Base-by-base conservation (phyloP, 2,113 vertebrate species). In the Pomatostomus ruficeps region DNA sequence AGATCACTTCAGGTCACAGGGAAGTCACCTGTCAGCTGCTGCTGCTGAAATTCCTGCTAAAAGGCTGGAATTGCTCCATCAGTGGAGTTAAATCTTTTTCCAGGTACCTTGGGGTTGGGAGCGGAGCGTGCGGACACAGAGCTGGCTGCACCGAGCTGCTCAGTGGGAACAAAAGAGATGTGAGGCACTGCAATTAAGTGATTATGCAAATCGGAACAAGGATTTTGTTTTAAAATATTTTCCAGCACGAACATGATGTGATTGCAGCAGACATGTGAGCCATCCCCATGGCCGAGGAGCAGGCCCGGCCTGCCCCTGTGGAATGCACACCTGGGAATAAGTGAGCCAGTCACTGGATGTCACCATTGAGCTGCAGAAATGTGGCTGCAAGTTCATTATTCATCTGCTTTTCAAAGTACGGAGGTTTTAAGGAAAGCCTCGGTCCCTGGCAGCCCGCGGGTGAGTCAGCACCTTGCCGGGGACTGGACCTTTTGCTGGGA, bases 311-410 rank as follows among this genome's bases (percentile, higher is more conserved):
- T 65, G 74, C 80, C 88, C 91, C 94, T 65, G 0, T 5, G 91
- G 92, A 95, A 68, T 3, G 26, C 83, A 85, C 97, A 96, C 94
- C 75, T 95, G 97, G 98, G 97, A 98, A 96, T 97, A 91, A 96
- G 91, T 8, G 74, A 96, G 94, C 87, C 88, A 96, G 98, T 96
- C 98, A 98, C 98, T 98, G 97, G 98, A 97, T 98, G 98, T 98
- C 98, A 98, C 97, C 98, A 97, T 98, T 98, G 98, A 98, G 98
- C 98, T 97, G 94, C 65, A 91, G 24, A 97, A 97, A 95, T n/a
- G 73, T 67, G 75, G 9, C 71, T 66, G 14, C 35, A 57, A 78
- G 62, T 91, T 70, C 77, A 85, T 82, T 89, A 78, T 87, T 88
- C 49, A 51, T 90, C 78, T 81, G 74, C 61, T 93, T 85, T 35